Percentiles rank a stretch among this genome's conserved stretches.
Evolutionary conservation across 2,888 invertebrate genomes (phyloP).

Genomic region (Pristionchus fissidentatus): DNA sequence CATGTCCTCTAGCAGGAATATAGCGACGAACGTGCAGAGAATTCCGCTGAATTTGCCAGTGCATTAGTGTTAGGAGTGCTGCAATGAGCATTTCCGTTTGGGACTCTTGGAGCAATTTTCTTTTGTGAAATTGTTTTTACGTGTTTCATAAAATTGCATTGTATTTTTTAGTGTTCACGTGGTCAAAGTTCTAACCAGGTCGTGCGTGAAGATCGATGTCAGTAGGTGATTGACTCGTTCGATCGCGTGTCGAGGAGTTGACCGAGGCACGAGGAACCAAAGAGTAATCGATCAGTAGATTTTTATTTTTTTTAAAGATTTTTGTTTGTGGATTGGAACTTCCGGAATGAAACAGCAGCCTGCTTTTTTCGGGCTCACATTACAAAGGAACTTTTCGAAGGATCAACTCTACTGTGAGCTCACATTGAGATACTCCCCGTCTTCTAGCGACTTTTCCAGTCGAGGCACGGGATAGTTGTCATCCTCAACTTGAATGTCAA

Average conservation of each 20-base stretch:
- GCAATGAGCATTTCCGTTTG: no score
- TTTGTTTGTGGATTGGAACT: no score
- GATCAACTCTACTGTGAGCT: no score
- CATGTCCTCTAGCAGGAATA: background rate
- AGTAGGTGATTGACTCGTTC: background rate
- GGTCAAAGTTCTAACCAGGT: background rate
- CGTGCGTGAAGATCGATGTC: constrained; percentile 10
- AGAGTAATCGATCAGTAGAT: no score
- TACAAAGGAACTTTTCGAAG: no score
- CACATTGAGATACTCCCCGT: background rate
- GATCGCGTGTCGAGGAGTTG: background rate
- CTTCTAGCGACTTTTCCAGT: background rate
- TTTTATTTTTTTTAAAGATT: no score
- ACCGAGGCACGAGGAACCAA: constrained; percentile 18
- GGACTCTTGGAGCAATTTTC: no score
- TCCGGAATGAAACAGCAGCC: background rate
- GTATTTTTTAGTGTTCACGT: no score
- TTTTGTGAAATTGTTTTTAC: no score
- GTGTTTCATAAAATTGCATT: no score
- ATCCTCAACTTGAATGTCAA: background rate
- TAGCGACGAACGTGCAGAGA: constrained; percentile 13
- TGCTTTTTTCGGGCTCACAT: no score
- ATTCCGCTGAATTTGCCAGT: constrained; percentile 13
- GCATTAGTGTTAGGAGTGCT: no score
- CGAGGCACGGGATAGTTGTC: background rate